Evolutionary conservation across 2,888 invertebrate species (phyloP).

Genomic region (Polyommatus iphigenia): DNA sequence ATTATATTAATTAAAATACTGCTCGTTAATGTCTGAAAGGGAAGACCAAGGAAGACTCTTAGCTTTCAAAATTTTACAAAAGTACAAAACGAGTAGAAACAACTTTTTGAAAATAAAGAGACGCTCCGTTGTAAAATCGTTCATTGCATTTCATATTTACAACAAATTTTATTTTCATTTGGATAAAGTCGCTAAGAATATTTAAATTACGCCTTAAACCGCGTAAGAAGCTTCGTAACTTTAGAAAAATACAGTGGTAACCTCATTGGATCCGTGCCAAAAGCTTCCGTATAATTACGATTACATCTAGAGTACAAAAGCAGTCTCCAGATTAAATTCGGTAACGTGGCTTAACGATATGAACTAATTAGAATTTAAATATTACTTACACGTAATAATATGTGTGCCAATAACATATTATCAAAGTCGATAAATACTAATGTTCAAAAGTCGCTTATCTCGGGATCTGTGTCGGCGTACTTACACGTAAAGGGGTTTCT

Average conservation of each 20-base stretch:
- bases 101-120: constrained; percentile 45
- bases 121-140: constrained; percentile 48
- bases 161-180: constrained; percentile 49
- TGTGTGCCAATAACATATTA: constrained; percentile 42
- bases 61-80: constrained; percentile 62
- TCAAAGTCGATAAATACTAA: constrained; percentile 38
- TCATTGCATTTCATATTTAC: constrained; percentile 57
- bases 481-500: constrained; percentile 88
- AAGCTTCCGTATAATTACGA: constrained; percentile 70
- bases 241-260: constrained; percentile 78
- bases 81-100: constrained; percentile 72
- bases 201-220: constrained; percentile 52
- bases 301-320: constrained; percentile 76
- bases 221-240: constrained; percentile 61
- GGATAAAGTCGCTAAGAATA: constrained; percentile 43
- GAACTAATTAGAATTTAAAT: constrained; percentile 57
- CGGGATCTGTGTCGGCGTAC: constrained; percentile 86
- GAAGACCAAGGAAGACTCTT: constrained; percentile 75
- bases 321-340: constrained; percentile 82
- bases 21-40: constrained; percentile 41
- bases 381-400: constrained; percentile 43
- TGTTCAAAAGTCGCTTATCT: constrained; percentile 81
- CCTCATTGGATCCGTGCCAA: constrained; percentile 68
- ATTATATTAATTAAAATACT: constrained; percentile 28
- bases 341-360: constrained; percentile 78